Conservation (phyloP, 2,797 vertebrate species). For the Acrossocheilus wenchowensis region DNA sequence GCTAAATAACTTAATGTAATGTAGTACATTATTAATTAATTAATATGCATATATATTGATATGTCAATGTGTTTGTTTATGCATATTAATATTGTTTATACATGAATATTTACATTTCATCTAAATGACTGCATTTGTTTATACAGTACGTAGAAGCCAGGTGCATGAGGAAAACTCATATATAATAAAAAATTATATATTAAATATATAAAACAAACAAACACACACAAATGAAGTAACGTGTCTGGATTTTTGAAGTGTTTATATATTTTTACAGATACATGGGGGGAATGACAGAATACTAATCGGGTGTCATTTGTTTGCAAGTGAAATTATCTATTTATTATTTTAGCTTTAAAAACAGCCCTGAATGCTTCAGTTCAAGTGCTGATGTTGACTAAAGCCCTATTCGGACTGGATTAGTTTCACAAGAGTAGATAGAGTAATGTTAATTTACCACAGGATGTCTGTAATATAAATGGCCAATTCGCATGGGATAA, state of each 20-base stretch:
- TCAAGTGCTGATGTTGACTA: slow-evolving; percentile 3
- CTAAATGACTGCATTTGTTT: no score
- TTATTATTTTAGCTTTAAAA: slow-evolving; percentile 7
- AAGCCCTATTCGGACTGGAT: no score
- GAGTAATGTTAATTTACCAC: no score
- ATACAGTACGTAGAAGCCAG: no score
- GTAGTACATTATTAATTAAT: not conserved
- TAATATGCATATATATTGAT: not conserved
- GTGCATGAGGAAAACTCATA: not conserved
- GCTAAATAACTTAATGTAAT: no score
- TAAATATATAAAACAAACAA: no score
- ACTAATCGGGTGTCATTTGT: not conserved
- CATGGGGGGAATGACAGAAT: not conserved
- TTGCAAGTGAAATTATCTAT: not conserved
- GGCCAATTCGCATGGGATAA: no score
- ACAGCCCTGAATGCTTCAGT: not conserved
- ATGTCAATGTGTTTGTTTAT: not conserved
- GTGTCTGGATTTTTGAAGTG: not conserved
- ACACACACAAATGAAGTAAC: not conserved
- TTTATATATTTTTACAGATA: not conserved
- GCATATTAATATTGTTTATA: no score
- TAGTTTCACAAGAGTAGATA: no score
- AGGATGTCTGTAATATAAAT: no score
- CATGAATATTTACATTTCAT: no score
- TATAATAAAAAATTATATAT: no score